Base-by-base conservation (phyloP, 92 coral and sea anemone species). In the Epizoanthus ramosus region DNA sequence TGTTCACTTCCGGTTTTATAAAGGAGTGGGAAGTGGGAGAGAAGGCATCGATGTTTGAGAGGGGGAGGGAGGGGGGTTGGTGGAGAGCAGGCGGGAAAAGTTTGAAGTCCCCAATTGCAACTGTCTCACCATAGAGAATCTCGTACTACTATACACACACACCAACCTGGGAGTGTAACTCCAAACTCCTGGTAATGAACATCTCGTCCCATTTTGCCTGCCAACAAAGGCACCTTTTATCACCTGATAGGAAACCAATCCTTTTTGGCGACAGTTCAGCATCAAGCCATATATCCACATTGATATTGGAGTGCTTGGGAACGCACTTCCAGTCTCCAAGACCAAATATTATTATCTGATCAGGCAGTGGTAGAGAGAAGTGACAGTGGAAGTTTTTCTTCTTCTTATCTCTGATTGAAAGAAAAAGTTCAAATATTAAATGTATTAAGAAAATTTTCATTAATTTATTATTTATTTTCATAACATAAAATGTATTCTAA, bases 311-410 rank as follows among this genome's bases (percentile, higher is more conserved):
- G 39, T 86, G 80, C 9, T 83, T 87, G 21, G 88, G 80, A 52
- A 73, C 5, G 21, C 84, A 21, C 17, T 86, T 88, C 97, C 98
- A 93, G 80, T 93, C 89, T 68, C 98, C 98, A 83, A 86, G 88
- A 75, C 92, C 90, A 89, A 95, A 95, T 43, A 95, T 70, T 52
- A 95, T 67, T 5, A 95, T 88, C 87, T 95, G 98, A 63, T 74
- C 63, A 23, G 98, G 98, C 13, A 95, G 88, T 0, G 98, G 98
- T 73, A 95, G 81, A 28, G 92, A 83, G 71, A 95, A 95, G 80
- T 91, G 90, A 61, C 95, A 93, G 79, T 84, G 94, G 67, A 89
- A 95, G 57, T 57, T 84, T 56, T 73, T 91, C 83, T 81, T 84
- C 57, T 85, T 56, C 6, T 75, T 85, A 79, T 86, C 85, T 61